Percentiles rank a stretch among this genome's conserved stretches.
phyloP scores from a whole-genome alignment of 2,797 vertebrate genomes.

The Pipistrellus kuhlii region DNA sequence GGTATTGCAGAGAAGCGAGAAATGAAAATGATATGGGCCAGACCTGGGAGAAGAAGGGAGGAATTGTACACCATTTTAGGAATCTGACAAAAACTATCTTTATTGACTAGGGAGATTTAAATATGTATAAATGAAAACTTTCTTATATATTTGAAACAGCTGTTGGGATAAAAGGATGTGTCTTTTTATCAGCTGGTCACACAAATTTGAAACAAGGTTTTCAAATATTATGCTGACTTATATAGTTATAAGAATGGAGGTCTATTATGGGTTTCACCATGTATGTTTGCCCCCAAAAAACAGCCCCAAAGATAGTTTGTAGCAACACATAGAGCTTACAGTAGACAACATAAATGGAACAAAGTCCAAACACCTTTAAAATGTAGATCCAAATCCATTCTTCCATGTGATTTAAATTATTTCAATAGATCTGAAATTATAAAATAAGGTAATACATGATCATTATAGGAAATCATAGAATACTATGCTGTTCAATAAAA shows the following conservation, averaged over 20 bases:
- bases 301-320: neutral
- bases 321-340: neutral
- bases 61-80: neutral
- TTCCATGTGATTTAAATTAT: neutral
- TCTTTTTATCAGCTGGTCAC: neutral
- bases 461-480: neutral
- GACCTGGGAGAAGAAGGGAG: neutral
- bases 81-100: slow-evolving; percentile 1
- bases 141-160: neutral
- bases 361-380: neutral
- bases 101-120: neutral
- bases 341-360: slow-evolving; percentile 38
- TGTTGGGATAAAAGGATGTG: neutral
- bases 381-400: neutral
- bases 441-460: neutral
- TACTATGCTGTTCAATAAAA: neutral
- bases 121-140: neutral
- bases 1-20: neutral
- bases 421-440: slow-evolving; percentile 9
- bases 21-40: neutral
- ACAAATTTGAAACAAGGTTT: slow-evolving; percentile 31
- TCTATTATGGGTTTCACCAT: neutral
- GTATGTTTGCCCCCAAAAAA: neutral
- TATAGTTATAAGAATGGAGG: slow-evolving; percentile 10
- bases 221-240: neutral